phyloP scores from a whole-genome alignment of 2,113 vertebrate genomes.

The Halichoerus grypus region DNA sequence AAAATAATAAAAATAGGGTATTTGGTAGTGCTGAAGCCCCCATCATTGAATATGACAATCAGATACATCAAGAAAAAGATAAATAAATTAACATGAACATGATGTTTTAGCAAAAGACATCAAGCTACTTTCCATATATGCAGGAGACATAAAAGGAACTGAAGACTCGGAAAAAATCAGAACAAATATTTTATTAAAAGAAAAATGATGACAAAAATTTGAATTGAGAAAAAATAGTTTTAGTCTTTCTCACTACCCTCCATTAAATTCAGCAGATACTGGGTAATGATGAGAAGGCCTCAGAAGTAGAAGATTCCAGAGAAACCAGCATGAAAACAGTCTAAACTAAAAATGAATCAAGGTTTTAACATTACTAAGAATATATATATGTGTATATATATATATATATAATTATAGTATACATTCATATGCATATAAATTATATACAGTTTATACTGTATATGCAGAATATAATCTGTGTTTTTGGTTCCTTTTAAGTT shows the following conservation, averaged over 20 bases:
- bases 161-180: neutral
- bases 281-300: neutral
- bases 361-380: neutral
- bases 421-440: neutral
- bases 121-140: neutral
- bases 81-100: neutral
- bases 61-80: neutral
- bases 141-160: neutral
- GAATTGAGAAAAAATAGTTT: neutral
- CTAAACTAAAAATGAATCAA: neutral
- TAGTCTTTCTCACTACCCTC: neutral
- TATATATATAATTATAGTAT: neutral
- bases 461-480: neutral
- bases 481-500: neutral
- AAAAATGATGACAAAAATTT: neutral
- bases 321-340: neutral
- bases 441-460: neutral
- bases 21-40: neutral
- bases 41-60: neutral
- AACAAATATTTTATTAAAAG: neutral
- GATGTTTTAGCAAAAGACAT: neutral
- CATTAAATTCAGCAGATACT: neutral
- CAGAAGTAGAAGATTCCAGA: neutral
- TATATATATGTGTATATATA: neutral
- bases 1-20: neutral